Base-by-base conservation (phyloP, 2,797 vertebrate species). In the Lepidocolaptes lacrymiger region DNA sequence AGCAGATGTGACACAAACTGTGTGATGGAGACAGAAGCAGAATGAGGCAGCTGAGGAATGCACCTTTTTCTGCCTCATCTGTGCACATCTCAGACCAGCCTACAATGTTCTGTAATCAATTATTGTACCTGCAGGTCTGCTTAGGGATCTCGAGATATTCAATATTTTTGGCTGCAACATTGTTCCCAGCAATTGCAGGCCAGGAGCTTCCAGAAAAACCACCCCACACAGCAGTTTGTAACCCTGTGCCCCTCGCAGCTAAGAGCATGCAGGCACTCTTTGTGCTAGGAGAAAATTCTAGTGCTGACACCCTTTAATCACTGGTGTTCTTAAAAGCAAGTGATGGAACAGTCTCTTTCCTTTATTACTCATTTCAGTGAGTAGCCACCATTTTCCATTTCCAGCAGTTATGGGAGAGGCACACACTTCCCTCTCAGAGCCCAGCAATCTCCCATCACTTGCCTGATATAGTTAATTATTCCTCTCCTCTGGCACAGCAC, bases 141-240 rank as follows among this genome's bases (percentile, higher is more conserved):
- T 90, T 66, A 81, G 91, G 73, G 83, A 94, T 94, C 91, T 93
- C 9, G 21, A 95, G 66, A 86, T 81, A 97, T 88, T 78, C 91
- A 88, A 43, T 91, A 83, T 58, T 86, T 92, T 81, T 80, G 93
- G 88, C 73, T 91, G 85, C 83, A 93, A 76, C 77, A 81, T 94
- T 91, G 82, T 91, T 89, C 79, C 87, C 72, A 88, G 82, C 73
- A 88, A 48, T 9, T 62, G 44, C 77, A 64, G 59, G 71, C 63
- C 61, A 72, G 41, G 39, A 67, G 39, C 58, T 95, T 92, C 75
- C 85, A 91, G 85, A 88, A 94, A 91, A 69, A 5, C 16, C 44
- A 85, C 78, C 32, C 52, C 71, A 44, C 43, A 48, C 67, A 37
- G 24, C 62, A 34, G 91, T 62, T 46, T 51, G 51, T 48, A 78